These are phyloP conservation scores for Mionectes olivaceus DNA, from an alignment of 2,797 vertebrate species.

Conservation along the genomic window DNA sequence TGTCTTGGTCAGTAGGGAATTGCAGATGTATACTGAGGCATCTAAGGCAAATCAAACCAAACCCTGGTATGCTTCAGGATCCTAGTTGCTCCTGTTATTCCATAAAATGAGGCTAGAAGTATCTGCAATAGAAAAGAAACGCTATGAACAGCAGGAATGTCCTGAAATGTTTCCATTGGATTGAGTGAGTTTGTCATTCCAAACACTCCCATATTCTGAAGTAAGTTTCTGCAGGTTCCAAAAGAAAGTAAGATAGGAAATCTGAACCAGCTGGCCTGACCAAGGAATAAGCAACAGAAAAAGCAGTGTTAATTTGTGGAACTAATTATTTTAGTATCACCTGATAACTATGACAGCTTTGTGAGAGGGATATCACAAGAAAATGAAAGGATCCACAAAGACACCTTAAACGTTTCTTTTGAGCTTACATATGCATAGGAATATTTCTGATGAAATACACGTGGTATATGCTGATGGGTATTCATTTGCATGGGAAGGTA, in stretches of 20 bases:
- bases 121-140: background rate
- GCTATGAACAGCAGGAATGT: background rate
- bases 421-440: background rate
- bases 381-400: background rate
- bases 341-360: background rate
- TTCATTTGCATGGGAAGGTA: background rate
- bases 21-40: background rate
- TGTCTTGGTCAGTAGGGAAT: background rate
- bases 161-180: rapidly evolving
- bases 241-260: background rate
- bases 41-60: background rate
- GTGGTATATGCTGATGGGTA: background rate
- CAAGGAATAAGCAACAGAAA: background rate
- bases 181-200: background rate
- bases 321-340: background rate
- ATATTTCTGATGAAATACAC: background rate
- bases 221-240: background rate
- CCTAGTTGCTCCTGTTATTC: background rate
- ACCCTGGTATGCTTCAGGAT: background rate
- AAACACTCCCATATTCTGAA: background rate
- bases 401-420: background rate
- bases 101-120: background rate
- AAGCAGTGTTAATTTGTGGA: background rate
- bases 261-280: background rate
- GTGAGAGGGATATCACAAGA: background rate